Base-by-base conservation (phyloP, 2,888 invertebrate species). In the Drosophila niveifrons region DNA sequence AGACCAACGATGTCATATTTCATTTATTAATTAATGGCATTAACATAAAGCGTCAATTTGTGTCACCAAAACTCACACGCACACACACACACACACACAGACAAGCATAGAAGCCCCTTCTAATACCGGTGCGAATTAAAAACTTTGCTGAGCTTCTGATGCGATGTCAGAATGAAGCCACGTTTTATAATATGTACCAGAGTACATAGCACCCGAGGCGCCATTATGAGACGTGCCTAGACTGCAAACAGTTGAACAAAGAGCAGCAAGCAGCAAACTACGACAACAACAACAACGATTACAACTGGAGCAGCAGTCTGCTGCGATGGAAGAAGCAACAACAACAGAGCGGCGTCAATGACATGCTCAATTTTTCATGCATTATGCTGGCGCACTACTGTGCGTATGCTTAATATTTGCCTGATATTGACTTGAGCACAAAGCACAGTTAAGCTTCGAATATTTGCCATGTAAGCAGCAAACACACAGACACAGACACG, bases 11-110 rank as follows among this genome's bases (percentile, higher is more conserved):
- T 78, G 78, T 76, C 83, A 76, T 81, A 81, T 87, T 82, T 89
- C 82, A 76, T 78, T 89, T 78, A 89, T 89, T 85, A 89, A 89
- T 85, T 85, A 85, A 87, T 72, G 71, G 73, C 85, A 87, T 85
- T 85, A 89, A 74, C 72, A 82, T 81, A 79, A 87, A 89, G 67
- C 88, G 81, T 79, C 82, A 87, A 85, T 87, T 84, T 88, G 88
- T 79, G 70, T 15, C 57, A 43, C 28, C 64, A 46, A 50, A 41
- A 57, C 23, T 23, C 23, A 56, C 62, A 48, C 18, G 43, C 34
- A 6, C 15, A 11, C 34, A 18, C n/a, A 53, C 13, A 41, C 31
- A 59, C 31, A 23, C 7, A 11, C n/a, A 41, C 29, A 29, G 0
- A 36, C 29, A 8, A 17, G 9, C 0, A 31, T 0, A 8, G 31